Base-by-base conservation (phyloP, 2,888 invertebrate species). In the Theodoxus fluviatilis region DNA sequence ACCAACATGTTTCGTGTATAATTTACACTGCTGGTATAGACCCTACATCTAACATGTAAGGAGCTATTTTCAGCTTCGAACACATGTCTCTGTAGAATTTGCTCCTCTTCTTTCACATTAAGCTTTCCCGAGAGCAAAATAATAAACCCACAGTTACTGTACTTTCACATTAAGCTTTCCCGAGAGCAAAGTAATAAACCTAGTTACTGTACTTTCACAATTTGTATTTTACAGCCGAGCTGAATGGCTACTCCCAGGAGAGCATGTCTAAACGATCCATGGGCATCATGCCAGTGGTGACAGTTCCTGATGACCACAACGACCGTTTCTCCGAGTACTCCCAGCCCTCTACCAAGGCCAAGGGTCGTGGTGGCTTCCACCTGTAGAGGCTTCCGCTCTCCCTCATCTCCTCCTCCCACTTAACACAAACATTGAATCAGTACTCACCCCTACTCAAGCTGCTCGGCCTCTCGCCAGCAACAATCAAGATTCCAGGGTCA, bases 201-300 rank as follows among this genome's bases (percentile, higher is more conserved):
- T 25, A 7, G 18, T 22, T 59, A 18, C 9, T 59, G 59, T 28
- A 28, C 28, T 18, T 7, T 28, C 31, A 4, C 25, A n/a, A n/a
- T 55, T 7, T 55, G 7, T 9, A 31, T 3, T 71, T 78, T 80
- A 25, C 78, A 84, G 84, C 84, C 70, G 84, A 84, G 67, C 73
- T 82, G 57, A 82, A 82, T 71, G 83, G 81, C 25, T 82, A 79
- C 72, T 79, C 77, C 47, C 74, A 71, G 15, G 84, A 84, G 68
- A 82, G 82, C 1, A 75, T 82, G 73, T 80, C 80, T n/a, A 80
- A 80, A 73, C 76, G 76, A 64, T 80, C 82, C 2, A 73, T 80
- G 67, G 79, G 80, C 3, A 82, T 83, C 68, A 80, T 80, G 68
- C 82, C 82, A 1, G 73, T 82, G 63, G 75, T 82, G 22, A 74